Evolutionary conservation across 2,113 vertebrate species (phyloP), one percentile per base, ranked within the genome.

Genomic region (Dasyurus viverrinus): DNA sequence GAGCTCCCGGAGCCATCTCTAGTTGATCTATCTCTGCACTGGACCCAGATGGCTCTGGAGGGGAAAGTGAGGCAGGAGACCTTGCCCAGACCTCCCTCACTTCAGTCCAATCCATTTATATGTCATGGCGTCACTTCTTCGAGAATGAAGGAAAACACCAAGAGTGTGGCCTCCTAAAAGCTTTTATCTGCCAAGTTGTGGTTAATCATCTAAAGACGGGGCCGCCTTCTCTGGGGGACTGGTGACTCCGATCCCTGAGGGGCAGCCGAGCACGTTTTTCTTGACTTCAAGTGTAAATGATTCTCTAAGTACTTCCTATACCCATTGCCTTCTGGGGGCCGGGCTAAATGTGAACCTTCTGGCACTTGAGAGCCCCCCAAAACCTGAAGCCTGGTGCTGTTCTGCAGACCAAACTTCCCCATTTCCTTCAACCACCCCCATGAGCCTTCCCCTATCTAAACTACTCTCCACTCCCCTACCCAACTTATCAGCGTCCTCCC

Each of bases 101-200:
- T 48, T 48, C 48, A 48, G 48, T 48, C 48, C 48, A 8, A 48
- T 48, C 5, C 48, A 48, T 9, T 52, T 52, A 52, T 6, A 10
- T 52, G 50, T 10, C 50, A 52, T 52, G 50, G 50, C 1, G 50
- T 50, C 50, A 50, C 50, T 50, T 50, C 50, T 50, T 50, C 50
- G 50, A 50, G 50, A 48, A 50, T 9, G 8, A 50, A 50, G 47
- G 47, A 47, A 47, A 47, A 47, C 47, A 47, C 2, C 48, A 8
- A 48, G 48, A 48, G 48, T 6, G 48, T 48, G 50, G 50, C 50
- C 8, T 52, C 50, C 50, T 52, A 52, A 52, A 52, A 52, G 30
- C 52, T 95, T 91, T 76, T 55, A 95, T 94, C 90, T 93, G 89
- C 60, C 42, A 93, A 76, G 90, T 46, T 4, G 22, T 26, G 1